Percentiles rank a stretch among this genome's conserved stretches.
These are phyloP conservation scores for Erpornis zantholeuca DNA, from an alignment of 2,113 vertebrate genomes.

Conservation along the genomic window DNA sequence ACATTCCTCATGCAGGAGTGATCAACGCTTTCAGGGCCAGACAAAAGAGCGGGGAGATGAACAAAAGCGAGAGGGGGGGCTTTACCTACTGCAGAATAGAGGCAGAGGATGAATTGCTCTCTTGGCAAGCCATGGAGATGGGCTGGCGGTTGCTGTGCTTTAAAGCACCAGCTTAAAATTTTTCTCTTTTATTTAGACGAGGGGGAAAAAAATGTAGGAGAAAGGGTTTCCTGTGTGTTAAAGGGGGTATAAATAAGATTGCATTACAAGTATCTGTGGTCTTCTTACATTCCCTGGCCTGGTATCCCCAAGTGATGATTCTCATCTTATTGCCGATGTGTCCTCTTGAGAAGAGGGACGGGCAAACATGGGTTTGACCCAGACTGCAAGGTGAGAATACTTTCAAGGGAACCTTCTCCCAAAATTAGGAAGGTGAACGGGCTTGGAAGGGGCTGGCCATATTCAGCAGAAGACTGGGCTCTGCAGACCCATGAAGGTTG, in stretches of 20 bases:
- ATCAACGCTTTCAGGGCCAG: constrained; percentile 49
- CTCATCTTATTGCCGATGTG: not conserved
- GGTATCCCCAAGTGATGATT: not conserved
- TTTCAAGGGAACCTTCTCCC: not conserved
- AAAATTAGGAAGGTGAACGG: not conserved
- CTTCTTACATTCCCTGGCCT: not conserved
- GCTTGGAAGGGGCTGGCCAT: not conserved
- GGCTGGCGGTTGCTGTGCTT: constrained; percentile 30
- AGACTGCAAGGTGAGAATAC: not conserved
- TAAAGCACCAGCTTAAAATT: constrained; percentile 59
- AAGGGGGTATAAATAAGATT: not conserved
- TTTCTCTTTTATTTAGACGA: constrained; percentile 30
- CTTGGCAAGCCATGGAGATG: constrained; percentile 54
- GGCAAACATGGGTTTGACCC: not conserved
- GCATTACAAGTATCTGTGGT: not conserved
- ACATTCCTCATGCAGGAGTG: constrained; percentile 66
- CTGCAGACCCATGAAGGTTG: not conserved
- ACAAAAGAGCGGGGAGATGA: constrained; percentile 49
- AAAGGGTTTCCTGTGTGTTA: constrained; percentile 43
- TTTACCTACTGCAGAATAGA: constrained; percentile 56
- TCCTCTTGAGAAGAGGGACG: not conserved
- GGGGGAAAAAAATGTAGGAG: not conserved
- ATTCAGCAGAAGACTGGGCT: not conserved
- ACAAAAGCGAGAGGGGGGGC: constrained; percentile 40
- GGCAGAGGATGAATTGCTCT: constrained; percentile 59